Evolutionary conservation across 1,140 invertebrate genomes (phyloP).

Genomic region (Aphis craccivora): DNA sequence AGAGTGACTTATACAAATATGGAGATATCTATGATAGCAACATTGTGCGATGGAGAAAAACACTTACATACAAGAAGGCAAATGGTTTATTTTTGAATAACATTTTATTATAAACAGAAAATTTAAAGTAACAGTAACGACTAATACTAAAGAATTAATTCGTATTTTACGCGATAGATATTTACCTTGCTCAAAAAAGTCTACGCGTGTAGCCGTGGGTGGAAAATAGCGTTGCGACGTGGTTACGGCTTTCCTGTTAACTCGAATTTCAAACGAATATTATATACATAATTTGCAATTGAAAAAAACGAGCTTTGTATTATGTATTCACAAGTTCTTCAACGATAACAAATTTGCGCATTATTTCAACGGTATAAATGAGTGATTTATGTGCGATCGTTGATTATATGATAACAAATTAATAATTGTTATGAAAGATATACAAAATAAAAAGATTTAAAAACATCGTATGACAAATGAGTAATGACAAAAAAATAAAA

Average conservation of each 20-base stretch:
- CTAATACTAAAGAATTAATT: neutral
- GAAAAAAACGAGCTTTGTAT: neutral
- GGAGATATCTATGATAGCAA: neutral
- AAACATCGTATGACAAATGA: neutral
- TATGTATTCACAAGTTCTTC: neutral
- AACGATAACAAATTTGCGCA: neutral
- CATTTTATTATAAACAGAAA: neutral
- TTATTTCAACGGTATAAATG: neutral
- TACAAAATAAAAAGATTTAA: neutral
- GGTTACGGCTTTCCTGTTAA: conserved; percentile 9
- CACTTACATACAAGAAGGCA: too few relatives aligned
- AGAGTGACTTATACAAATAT: neutral
- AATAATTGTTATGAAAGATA: neutral
- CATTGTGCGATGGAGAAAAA: neutral
- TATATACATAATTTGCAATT: neutral
- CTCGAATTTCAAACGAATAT: neutral
- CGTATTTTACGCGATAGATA: neutral
- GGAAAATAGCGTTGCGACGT: neutral
- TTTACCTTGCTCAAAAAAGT: neutral
- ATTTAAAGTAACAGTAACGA: neutral
- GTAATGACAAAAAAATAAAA: neutral
- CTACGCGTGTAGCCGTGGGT: too few relatives aligned
- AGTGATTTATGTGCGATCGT: neutral
- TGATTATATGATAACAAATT: neutral
- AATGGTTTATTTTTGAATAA: neutral